Evolutionary conservation across 2,888 invertebrate genomes (phyloP).

Genomic region (Rugalucina vietnamica): DNA sequence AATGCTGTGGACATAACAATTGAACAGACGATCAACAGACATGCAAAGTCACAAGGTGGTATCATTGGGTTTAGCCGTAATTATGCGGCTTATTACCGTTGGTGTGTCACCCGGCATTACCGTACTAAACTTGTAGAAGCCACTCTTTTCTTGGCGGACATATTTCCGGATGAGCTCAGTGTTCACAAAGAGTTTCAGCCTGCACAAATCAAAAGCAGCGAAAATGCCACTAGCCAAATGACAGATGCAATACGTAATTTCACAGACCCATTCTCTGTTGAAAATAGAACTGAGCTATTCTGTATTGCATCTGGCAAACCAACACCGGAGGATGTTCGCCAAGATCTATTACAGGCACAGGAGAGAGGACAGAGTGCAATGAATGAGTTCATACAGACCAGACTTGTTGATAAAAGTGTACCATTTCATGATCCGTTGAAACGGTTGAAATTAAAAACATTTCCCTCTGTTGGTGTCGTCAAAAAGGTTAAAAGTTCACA

Average conservation of each 20-base stretch:
- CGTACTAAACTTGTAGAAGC: conserved; percentile 19
- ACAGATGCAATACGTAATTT: conserved; percentile 21
- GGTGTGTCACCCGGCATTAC: conserved; percentile 25
- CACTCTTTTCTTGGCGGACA: conserved; percentile 12
- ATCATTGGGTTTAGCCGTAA: conserved; percentile 38
- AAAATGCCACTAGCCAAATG: not conserved
- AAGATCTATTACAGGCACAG: not conserved
- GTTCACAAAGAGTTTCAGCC: conserved; percentile 26
- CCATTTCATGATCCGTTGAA: not conserved
- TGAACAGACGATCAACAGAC: conserved; percentile 34
- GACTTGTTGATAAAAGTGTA: not conserved
- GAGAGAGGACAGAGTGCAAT: not conserved
- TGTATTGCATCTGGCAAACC: conserved; percentile 36
- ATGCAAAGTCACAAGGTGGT: conserved; percentile 39
- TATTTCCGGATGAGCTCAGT: not conserved
- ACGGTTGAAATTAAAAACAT: not conserved
- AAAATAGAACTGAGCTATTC: conserved; percentile 19
- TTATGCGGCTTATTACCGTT: conserved; percentile 26
- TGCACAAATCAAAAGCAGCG: conserved; percentile 11
- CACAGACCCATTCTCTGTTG: conserved; percentile 36
- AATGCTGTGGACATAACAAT: conserved; percentile 43
- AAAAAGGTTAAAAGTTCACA: not conserved
- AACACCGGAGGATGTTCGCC: conserved; percentile 28
- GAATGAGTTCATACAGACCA: not conserved
- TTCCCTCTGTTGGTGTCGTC: not conserved